These are phyloP conservation scores for Diabrotica undecimpunctata DNA, from an alignment of 1,140 invertebrate genomes.

Conservation along the genomic window DNA sequence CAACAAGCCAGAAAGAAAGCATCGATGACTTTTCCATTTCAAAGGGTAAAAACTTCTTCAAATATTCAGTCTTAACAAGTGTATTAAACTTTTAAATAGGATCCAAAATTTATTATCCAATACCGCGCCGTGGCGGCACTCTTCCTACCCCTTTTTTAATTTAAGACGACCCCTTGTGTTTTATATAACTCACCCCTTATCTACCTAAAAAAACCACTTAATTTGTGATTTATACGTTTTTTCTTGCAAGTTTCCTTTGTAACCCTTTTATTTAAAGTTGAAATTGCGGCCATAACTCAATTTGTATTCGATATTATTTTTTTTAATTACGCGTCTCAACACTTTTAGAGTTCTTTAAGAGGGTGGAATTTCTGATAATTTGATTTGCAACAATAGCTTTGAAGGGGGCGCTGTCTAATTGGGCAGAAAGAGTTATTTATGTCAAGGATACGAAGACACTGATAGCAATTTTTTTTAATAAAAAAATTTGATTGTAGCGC, in stretches of 20 bases:
- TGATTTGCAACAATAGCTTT: slow-evolving; percentile 26
- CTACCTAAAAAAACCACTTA: slow-evolving; percentile 36
- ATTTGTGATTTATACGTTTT: slow-evolving; percentile 37
- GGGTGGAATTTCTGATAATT: slow-evolving; percentile 30
- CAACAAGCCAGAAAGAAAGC: background rate
- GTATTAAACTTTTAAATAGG: slow-evolving; percentile 38
- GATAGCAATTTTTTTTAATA: no score
- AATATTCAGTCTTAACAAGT: slow-evolving; percentile 28
- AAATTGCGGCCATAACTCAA: slow-evolving; percentile 36
- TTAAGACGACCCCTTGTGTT: slow-evolving; percentile 19
- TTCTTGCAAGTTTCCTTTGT: slow-evolving; percentile 24
- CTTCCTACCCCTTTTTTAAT: slow-evolving; percentile 32
- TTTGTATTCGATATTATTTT: slow-evolving; percentile 38
- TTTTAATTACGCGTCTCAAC: slow-evolving; percentile 35
- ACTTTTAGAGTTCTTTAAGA: slow-evolving; percentile 27
- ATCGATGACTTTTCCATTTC: slow-evolving; percentile 14
- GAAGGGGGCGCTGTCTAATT: slow-evolving; percentile 25
- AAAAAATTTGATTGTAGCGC: no score
- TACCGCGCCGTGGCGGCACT: slow-evolving; percentile 17
- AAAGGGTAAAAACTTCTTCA: slow-evolving; percentile 1
- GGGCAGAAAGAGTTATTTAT: slow-evolving; percentile 31
- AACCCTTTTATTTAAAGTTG: slow-evolving; percentile 33
- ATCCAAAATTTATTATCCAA: slow-evolving; percentile 34
- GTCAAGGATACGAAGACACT: background rate
- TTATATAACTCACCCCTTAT: slow-evolving; percentile 25